A percentile compares a stretch with the other conserved stretches of the same genome.
Conservation (phyloP, 2,113 vertebrate genomes). For the Lathamus discolor region DNA sequence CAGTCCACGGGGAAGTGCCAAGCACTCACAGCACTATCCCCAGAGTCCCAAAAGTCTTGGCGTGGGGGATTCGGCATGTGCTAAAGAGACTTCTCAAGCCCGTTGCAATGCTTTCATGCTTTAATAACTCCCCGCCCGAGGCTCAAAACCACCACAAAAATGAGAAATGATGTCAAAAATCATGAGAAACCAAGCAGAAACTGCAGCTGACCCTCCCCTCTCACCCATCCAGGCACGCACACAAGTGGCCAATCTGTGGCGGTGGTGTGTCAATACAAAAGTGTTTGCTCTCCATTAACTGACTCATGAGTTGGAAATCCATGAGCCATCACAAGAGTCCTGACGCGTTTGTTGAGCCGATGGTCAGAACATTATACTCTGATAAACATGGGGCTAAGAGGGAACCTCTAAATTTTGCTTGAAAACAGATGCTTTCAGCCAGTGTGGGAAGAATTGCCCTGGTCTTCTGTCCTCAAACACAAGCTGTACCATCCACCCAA, state of each 20-base stretch:
- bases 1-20: neutral
- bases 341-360: neutral
- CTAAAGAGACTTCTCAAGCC: neutral
- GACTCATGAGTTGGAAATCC: neutral
- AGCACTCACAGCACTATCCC: neutral
- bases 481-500: neutral
- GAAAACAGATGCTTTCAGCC: neutral
- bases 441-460: neutral
- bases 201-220: neutral
- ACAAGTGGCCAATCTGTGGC: neutral
- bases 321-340: neutral
- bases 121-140: neutral
- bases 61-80: neutral
- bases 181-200: neutral
- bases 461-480: neutral
- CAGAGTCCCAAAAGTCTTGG: neutral
- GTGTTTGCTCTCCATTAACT: neutral
- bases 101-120: neutral
- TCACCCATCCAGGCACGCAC: neutral
- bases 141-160: neutral
- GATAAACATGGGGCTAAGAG: neutral
- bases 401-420: neutral
- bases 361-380: neutral
- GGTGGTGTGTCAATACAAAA: neutral
- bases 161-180: neutral